phyloP scores from a whole-genome alignment of 1,140 invertebrate species.

The Cecropterus lyciades region DNA sequence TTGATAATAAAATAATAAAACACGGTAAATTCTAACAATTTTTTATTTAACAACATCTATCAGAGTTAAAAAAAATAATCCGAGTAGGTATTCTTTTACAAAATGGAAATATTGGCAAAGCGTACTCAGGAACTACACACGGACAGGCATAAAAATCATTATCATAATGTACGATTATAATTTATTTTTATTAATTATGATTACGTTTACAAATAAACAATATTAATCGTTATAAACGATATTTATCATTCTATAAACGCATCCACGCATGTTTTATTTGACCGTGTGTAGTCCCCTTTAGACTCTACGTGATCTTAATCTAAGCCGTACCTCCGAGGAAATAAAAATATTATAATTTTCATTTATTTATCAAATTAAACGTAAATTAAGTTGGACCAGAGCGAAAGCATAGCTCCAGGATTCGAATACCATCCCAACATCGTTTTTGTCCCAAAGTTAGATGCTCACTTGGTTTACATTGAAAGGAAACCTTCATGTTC shows the following conservation, averaged over 20 bases:
- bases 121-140: constrained; percentile 19
- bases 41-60: constrained; percentile 50
- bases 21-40: constrained; percentile 38
- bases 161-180: background rate
- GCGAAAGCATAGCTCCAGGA: too few species aligned
- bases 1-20: background rate
- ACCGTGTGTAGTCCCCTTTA: constrained; percentile 2
- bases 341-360: background rate
- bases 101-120: constrained; percentile 39
- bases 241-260: background rate
- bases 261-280: background rate
- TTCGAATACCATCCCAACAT: too few species aligned
- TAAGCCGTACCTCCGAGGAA: constrained; percentile 17
- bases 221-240: background rate
- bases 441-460: too few species aligned
- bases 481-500: too few species aligned
- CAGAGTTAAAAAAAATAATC: constrained; percentile 39
- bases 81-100: constrained; percentile 37
- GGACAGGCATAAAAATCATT: background rate
- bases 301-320: constrained; percentile 12
- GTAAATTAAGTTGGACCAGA: too few species aligned
- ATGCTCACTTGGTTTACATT: too few species aligned
- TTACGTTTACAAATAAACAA: background rate
- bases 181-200: background rate
- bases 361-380: too few species aligned